Evolutionary conservation across 2,888 invertebrate species (phyloP).

Genomic region (Eremobia ochroleuca): DNA sequence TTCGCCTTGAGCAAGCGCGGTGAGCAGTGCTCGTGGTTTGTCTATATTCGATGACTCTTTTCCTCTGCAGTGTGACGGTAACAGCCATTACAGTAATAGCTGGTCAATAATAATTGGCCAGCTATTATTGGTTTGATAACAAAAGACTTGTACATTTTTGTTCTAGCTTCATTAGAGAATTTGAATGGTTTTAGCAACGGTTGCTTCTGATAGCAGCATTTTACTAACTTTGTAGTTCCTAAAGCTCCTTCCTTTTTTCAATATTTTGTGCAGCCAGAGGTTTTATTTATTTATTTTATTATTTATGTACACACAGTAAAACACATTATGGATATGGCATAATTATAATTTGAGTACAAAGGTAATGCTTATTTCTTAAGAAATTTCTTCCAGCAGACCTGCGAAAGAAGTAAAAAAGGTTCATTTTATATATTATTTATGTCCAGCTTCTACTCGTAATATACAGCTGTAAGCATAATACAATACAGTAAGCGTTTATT

Average conservation of each 20-base stretch:
- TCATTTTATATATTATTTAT: too few species aligned
- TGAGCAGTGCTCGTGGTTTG: background rate
- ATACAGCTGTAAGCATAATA: background rate
- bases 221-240: background rate
- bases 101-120: too few species aligned
- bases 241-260: background rate
- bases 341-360: too few species aligned
- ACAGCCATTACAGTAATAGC: background rate
- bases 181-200: background rate
- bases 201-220: background rate
- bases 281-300: too few species aligned
- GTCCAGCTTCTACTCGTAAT: too few species aligned
- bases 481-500: too few species aligned
- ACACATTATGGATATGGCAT: too few species aligned
- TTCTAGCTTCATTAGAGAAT: background rate
- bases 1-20: background rate
- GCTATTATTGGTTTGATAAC: background rate
- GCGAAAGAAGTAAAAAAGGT: too few species aligned
- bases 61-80: background rate
- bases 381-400: too few species aligned
- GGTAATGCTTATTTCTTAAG: too few species aligned
- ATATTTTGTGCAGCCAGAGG: background rate
- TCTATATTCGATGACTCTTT: background rate
- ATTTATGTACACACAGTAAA: too few species aligned
- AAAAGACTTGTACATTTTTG: background rate